Base-by-base conservation (phyloP, 2,797 vertebrate species). In the Malurus leucopterus region DNA sequence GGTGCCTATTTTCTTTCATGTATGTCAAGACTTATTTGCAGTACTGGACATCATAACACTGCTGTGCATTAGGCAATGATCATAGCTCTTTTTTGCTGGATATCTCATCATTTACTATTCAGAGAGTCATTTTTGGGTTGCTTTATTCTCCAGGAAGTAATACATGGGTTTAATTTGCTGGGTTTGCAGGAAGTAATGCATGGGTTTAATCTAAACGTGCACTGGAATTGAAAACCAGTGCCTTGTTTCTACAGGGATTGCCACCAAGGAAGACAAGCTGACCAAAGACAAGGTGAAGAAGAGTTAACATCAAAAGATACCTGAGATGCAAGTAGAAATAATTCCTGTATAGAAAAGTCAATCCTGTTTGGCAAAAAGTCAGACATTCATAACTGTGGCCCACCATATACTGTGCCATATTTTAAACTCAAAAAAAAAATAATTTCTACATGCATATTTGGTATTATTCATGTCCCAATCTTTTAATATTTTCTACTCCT, bases 51-150 rank as follows among this genome's bases (percentile, higher is more conserved):
- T 16, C 12, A 2, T 32, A 61, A 32, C 32, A 65, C 20, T 36
- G 16, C 9, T 41, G 8, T 30, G 15, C 1, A 1, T 36, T 67
- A 80, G 29, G 20, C 0, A 1, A 76, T 26, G 12, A 44, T 41
- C 22, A 64, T 3, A 49, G 27, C 47, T 14, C 44, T 53, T 20
- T 19, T 71, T 46, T 38, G 27, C 23, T 26, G 23, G 57, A 53
- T 16, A 27, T 46, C 19, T 68, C 43, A 36, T 26, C 24, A 70
- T 77, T 74, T n/a, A 71, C 20, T 34, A 4, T 16, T 70, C 2
- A 1, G 22, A 53, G 14, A 49, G 14, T 44, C 30, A 2, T 13
- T 41, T 11, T 23, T 32, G 26, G 13, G 16, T 57, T 57, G 38
- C 11, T 81, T 81, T 75, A 65, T 46, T 77, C 20, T 67, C 34